A percentile compares a stretch with the other conserved stretches of the same genome.
Conservation (phyloP, 2,888 invertebrate species). For the Dryocosmus kuriphilus region DNA sequence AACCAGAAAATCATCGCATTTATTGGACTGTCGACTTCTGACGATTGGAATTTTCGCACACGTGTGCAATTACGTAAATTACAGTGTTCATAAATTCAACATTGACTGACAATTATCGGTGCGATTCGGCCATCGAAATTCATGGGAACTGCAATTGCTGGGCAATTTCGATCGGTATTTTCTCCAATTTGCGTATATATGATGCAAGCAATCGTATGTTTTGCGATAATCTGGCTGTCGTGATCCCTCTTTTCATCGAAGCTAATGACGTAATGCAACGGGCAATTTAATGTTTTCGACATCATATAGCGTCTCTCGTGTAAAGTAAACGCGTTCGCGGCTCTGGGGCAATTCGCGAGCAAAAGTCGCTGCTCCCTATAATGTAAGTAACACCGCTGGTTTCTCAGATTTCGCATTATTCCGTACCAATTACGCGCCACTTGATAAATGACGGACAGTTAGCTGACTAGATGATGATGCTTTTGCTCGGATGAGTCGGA, state of each 20-base stretch:
- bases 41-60: constrained; percentile 58
- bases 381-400: constrained; percentile 49
- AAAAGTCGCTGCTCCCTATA: no score
- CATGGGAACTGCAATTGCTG: constrained; percentile 58
- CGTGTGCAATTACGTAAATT: constrained; percentile 57
- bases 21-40: not conserved
- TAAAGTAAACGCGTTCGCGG: constrained; percentile 47
- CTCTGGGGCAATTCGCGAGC: constrained; percentile 41
- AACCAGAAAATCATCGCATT: not conserved
- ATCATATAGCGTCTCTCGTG: constrained; percentile 41
- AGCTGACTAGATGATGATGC: constrained; percentile 18
- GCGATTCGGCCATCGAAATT: constrained; percentile 55
- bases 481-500: constrained; percentile 13
- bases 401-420: constrained; percentile 56
- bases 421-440: constrained; percentile 53
- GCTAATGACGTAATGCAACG: constrained; percentile 48
- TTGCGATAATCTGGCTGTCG: constrained; percentile 3
- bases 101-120: constrained; percentile 65
- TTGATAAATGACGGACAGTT: constrained; percentile 42
- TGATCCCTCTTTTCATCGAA: constrained; percentile 38
- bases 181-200: constrained; percentile 12
- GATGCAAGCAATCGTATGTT: constrained; percentile 38
- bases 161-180: constrained; percentile 62
- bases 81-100: constrained; percentile 67
- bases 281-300: constrained; percentile 56